Evolutionary conservation across 2,797 vertebrate genomes (phyloP), one percentile per base, ranked within the genome.

Genomic region (Propithecus deckenii): DNA sequence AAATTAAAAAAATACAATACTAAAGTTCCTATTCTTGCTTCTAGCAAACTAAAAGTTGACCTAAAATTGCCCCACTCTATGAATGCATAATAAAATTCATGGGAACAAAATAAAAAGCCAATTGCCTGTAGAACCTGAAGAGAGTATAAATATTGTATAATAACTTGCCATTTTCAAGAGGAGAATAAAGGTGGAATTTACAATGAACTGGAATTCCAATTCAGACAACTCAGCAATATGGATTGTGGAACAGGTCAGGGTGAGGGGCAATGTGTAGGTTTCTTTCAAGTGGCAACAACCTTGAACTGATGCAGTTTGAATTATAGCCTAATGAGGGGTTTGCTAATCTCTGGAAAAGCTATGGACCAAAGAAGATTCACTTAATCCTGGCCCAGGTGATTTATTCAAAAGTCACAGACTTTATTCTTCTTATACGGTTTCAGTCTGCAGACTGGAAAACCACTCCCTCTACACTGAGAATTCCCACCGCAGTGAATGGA

Each of bases 1-100:
- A 98, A 48, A 4, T 98, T 97, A 93, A 98, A 99, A 95, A 98
- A 98, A 98, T 98, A 98, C 94, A 98, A 86, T 97, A 98, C 97
- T 98, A 97, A 92, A 96, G 80, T 98, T 98, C 91, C 96, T 98
- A 97, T 89, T 85, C 96, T 98, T 97, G 87, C 97, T 98, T 98
- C 97, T 98, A 98, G 97, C 69, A 98, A 98, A 99, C 97, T 97
- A 97, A 98, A 99, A 98, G 89, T 93, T 98, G 94, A 97, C 94
- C 80, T 98, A 97, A 98, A 98, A 98, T 89, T 95, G 87, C 81
- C 80, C 96, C 95, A 98, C 85, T 98, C 92, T 97, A 91, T 91
- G 93, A 97, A 98, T 97, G 96, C 78, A 92, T 98, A 98, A 97
- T 98, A 98, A 98, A 98, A 98, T 98, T 98, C 91, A 97, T 97